These are phyloP conservation scores for Himalopsyche tibetana DNA, from an alignment of 2,888 invertebrate species.

Conservation along the genomic window DNA sequence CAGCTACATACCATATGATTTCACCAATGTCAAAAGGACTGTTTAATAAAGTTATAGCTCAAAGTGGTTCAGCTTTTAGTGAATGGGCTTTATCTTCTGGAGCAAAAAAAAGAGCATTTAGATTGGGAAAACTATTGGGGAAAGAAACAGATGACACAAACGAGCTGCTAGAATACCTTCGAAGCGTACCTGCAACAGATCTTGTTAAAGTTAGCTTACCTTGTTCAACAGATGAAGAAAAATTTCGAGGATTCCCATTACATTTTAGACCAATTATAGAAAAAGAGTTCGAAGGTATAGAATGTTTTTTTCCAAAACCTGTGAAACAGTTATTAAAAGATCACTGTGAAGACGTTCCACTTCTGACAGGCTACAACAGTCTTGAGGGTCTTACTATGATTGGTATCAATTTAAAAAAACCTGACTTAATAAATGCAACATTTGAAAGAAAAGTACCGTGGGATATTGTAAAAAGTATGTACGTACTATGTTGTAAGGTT, in stretches of 20 bases:
- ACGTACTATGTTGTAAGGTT: background rate
- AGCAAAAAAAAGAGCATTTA: conserved; percentile 57
- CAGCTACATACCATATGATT: conserved; percentile 70
- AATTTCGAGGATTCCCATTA: conserved; percentile 57
- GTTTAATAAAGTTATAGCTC: conserved; percentile 70
- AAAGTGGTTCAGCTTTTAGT: conserved; percentile 69
- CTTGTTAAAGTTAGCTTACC: conserved; percentile 46
- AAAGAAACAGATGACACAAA: conserved; percentile 56
- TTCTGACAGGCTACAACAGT: conserved; percentile 60
- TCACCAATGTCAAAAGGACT: conserved; percentile 74
- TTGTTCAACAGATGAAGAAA: conserved; percentile 54
- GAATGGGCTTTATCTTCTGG: conserved; percentile 68
- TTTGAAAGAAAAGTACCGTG: conserved; percentile 72
- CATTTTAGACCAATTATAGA: conserved; percentile 61
- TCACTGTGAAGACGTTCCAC: conserved; percentile 53
- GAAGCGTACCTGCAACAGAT: conserved; percentile 53
- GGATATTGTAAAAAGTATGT: conserved; percentile 72
- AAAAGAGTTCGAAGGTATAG: conserved; percentile 60
- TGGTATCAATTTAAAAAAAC: conserved; percentile 53
- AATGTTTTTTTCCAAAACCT: conserved; percentile 57
- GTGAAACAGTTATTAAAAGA: conserved; percentile 49
- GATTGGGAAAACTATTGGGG: conserved; percentile 61
- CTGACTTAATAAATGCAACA: conserved; percentile 67
- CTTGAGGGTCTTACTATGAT: conserved; percentile 56
- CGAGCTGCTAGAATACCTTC: conserved; percentile 54